phyloP scores from a whole-genome alignment of 2,797 vertebrate species.

The Pipistrellus nathusii region DNA sequence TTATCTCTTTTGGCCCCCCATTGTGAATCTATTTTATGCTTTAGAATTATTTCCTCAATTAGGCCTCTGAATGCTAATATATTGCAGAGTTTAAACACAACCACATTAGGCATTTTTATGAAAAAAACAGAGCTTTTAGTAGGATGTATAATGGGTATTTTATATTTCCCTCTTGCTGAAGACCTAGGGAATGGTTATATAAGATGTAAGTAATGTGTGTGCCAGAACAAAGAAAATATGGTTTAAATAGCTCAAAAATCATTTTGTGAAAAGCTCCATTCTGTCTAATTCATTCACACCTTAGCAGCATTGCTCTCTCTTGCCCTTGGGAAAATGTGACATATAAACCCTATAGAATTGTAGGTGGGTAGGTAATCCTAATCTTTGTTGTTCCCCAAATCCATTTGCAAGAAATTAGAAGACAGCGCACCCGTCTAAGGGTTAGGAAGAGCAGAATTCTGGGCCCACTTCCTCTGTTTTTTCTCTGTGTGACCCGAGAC shows the following conservation, averaged over 20 bases:
- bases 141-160: constrained; percentile 42
- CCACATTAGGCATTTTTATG: constrained; percentile 18
- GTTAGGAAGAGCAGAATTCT: background rate
- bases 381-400: background rate
- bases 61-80: constrained; percentile 53
- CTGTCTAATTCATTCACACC: background rate
- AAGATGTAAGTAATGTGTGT: constrained; percentile 57
- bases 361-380: background rate
- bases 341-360: background rate
- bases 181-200: constrained; percentile 51
- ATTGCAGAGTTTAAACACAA: constrained; percentile 21
- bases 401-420: background rate
- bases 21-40: constrained; percentile 39
- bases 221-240: constrained; percentile 51
- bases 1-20: constrained; percentile 34
- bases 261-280: background rate
- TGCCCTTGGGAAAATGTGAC: background rate
- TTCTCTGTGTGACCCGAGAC: background rate
- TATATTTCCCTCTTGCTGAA: constrained; percentile 40
- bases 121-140: constrained; percentile 38
- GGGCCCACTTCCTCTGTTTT: background rate
- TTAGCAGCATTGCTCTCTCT: background rate
- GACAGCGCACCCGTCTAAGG: background rate
- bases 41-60: constrained; percentile 73
- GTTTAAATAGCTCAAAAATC: constrained; percentile 27